Evolutionary conservation across 2,113 vertebrate species (phyloP).

Genomic region (rat (Rattus norvegicus)): DNA sequence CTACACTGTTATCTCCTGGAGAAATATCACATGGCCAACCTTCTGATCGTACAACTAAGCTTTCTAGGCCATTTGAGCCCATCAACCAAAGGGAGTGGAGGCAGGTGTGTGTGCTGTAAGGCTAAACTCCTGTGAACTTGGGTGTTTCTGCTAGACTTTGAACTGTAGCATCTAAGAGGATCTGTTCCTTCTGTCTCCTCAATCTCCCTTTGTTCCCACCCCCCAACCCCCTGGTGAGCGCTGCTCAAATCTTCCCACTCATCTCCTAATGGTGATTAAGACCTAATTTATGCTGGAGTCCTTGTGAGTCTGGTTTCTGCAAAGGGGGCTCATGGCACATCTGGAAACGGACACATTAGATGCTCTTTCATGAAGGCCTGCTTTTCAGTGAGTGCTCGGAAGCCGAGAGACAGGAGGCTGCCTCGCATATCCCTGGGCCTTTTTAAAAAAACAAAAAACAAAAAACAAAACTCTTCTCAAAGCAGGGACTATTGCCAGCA

Average conservation of each 20-base stretch:
- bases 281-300: background rate
- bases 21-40: background rate
- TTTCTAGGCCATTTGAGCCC: background rate
- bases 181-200: background rate
- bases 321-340: background rate
- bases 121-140: background rate
- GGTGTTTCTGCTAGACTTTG: background rate
- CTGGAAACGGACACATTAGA: background rate
- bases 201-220: background rate
- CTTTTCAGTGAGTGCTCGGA: background rate
- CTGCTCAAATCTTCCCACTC: background rate
- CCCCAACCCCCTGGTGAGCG: background rate
- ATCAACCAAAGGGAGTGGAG: background rate
- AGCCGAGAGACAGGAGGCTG: background rate
- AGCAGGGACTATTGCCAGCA: background rate
- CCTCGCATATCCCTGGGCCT: background rate
- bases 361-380: background rate
- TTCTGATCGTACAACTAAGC: background rate
- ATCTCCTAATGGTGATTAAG: constrained; percentile 37
- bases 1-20: background rate
- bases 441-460: background rate
- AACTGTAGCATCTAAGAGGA: background rate
- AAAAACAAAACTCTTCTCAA: background rate
- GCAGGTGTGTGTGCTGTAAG: background rate
- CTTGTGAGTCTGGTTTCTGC: constrained; percentile 20